Evolutionary conservation across 2,113 vertebrate species (phyloP), one percentile per base, ranked within the genome.

Genomic region (Rhinoderma darwinii): DNA sequence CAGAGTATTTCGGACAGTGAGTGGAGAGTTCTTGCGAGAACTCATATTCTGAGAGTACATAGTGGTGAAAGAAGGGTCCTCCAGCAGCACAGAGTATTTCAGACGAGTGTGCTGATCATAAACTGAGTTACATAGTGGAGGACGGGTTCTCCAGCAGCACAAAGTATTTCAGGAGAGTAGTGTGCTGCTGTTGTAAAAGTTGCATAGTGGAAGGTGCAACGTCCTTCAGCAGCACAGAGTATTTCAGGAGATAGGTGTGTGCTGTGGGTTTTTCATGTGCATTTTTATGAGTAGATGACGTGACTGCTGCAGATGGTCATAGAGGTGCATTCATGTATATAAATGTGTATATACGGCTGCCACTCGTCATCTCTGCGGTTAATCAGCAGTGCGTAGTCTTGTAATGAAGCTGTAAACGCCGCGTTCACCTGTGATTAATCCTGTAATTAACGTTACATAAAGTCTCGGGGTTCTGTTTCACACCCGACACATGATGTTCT

Each of bases 401-500:
- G 73, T 75, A 44, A 47, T 27, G 39, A 75, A n/a, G 12, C 41
- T 15, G 41, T 75, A n/a, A 73, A 75, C 14, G 39, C 73, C 11
- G 11, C 25, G 2, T 14, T 66, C 50, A 32, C 12, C 63, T 14
- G 39, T 51, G 74, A 77, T 32, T 77, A 77, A 77, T 51, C 44
- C 25, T 0, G 0, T 77, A 27, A 77, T 77, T 77, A 47, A 30
- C n/a, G 43, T 77, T 77, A 32, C 44, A 20, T 32, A 50, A 77
- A n/a, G 74, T 32, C 74, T 30, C n/a, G 17, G 10, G 27, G 68
- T 39, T 20, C 25, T 72, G 5, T 76, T 30, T 76, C 12, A 17
- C 12, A 27, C n/a, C 73, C 43, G 14, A 43, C 73, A 76, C 73
- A 76, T 76, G 74, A 77, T 77, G 74, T 77, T 77, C 74, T 50